Base-by-base conservation (phyloP, 2,113 vertebrate genomes). In the Passerina amoena region DNA sequence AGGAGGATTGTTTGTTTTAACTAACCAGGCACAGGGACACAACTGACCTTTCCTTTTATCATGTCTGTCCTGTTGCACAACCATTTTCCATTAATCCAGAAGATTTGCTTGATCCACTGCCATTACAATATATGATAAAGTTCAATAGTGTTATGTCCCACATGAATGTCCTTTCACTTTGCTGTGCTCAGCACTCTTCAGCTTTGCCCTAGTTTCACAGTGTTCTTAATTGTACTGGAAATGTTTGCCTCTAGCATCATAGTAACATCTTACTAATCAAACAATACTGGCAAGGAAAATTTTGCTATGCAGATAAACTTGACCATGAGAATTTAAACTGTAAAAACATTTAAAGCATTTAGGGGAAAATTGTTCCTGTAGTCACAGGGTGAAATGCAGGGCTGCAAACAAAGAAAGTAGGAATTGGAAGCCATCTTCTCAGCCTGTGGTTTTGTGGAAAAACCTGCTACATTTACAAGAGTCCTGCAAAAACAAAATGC, bases 261-360 rank as follows among this genome's bases (percentile, higher is more conserved):
- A 84, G 90, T 82, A 96, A 95, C 92, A 97, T 96, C 86, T 97
- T 97, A 72, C 95, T 97, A 95, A 97, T 97, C 88, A 95, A 92
- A 96, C 93, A 95, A 92, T 95, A 86, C 86, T 79, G 69, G 94
- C 91, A 96, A 95, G 75, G 92, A 94, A 96, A 98, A 96, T 76
- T 90, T 87, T 86, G 78, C 91, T 96, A 94, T 70, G 94, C 82
- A 96, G 97, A 97, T 97, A 96, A 97, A 95, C 66, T 90, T 90
- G 94, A 90, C 85, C 79, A 17, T 96, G 96, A 97, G 94, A 97
- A 93, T 75, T 81, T 78, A 88, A 64, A 91, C 40, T 40, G 69
- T 85, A 92, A 90, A 83, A 94, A 89, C 93, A 86, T 20, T 76
- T 59, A 93, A 96, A 95, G 63, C 54, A 88, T 92, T 87, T 66